Conservation (phyloP, 1,140 invertebrate species). For the Tribolium castaneum region DNA sequence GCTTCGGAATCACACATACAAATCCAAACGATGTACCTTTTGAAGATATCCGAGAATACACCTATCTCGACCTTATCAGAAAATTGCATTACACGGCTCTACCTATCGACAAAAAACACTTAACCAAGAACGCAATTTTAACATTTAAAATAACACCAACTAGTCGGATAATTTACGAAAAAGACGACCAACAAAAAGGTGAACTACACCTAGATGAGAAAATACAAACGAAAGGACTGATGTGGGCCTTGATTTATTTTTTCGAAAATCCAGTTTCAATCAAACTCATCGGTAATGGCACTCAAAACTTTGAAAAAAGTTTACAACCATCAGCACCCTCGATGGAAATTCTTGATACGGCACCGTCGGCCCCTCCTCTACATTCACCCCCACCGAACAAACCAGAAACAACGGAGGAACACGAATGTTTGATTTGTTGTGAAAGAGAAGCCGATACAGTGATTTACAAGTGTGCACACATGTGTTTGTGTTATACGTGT, state of each 20-base stretch:
- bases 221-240: not conserved
- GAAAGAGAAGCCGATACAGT: not conserved
- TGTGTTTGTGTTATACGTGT: not conserved
- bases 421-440: not conserved
- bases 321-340: not conserved
- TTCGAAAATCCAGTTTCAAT: conserved; percentile 3
- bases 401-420: too few species aligned
- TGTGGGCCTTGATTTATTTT: conserved; percentile 8
- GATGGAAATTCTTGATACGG: too few species aligned
- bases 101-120: not conserved
- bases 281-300: not conserved
- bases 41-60: not conserved
- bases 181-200: not conserved
- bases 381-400: too few species aligned
- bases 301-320: too few species aligned
- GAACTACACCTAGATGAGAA: not conserved
- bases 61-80: not conserved
- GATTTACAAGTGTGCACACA: not conserved
- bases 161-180: not conserved
- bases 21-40: not conserved
- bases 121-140: not conserved
- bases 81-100: not conserved
- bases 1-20: not conserved
- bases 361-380: too few species aligned
- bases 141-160: not conserved